Evolutionary conservation across 2,888 invertebrate genomes (phyloP), one percentile per base, ranked within the genome.

Genomic region (Pinctada fucata): DNA sequence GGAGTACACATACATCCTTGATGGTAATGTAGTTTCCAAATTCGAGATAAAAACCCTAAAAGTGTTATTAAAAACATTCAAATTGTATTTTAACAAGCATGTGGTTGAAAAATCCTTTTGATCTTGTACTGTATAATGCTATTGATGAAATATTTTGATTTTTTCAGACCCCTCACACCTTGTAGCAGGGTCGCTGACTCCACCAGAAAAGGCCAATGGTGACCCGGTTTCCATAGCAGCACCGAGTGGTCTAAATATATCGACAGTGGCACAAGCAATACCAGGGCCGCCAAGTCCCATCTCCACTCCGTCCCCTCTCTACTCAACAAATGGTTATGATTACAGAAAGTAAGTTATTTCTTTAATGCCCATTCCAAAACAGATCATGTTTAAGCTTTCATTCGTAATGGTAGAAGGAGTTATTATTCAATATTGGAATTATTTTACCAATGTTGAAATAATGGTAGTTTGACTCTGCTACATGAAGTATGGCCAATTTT

Each of bases 261-360:
- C 86, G 67, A 83, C 91, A 73, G 86, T 92, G 81, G 86, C 91
- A 45, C 95, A 95, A 88, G 94, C 94, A 85, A 95, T 96, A 93
- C 96, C 96, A 93, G 96, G 96, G 81, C 96, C 97, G 84, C 96
- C 96, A 78, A 95, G 95, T 87, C 96, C 96, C 45, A 89, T 93
- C 66, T 93, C 93, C 49, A 93, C 93, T 52, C 93, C 94, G 49
- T 93, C 93, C 8, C 90, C 90, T 10, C 88, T 89, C 10, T 80
- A 82, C 58, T 76, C 80, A 45, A 68, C 83, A 31, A 84, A 84
- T 75, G 82, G 83, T n/a, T 85, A 76, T 79, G 83, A 84, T 63
- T 81, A 83, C 72, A 85, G 82, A 84, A 78, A 83, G 84, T 85
- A 75, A 80, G 63, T 69, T 63, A 13, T 71, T 66, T 16, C 8